phyloP scores from a whole-genome alignment of 2,113 vertebrate species.

The Columbina picui region DNA sequence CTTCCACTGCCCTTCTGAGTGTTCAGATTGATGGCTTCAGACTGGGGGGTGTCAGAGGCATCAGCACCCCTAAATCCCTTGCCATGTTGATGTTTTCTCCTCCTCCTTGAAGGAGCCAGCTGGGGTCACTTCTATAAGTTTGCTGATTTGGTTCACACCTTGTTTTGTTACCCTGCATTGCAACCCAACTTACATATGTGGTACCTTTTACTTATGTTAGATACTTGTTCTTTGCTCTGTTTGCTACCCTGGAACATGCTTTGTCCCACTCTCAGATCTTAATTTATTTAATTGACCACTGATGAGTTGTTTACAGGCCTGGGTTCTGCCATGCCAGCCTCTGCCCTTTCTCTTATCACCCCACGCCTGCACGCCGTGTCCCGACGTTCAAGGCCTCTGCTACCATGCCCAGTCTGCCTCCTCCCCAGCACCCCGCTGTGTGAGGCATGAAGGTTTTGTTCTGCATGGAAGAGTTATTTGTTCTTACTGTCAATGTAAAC shows the following conservation, averaged over 20 bases:
- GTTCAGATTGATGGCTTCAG: not conserved
- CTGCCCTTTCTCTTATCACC: not conserved
- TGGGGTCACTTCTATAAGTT: not conserved
- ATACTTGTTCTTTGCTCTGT: not conserved
- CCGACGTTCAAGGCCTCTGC: not conserved
- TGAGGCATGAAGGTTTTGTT: not conserved
- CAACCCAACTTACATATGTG: not conserved
- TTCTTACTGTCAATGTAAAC: not conserved
- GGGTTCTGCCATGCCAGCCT: not conserved
- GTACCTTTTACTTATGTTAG: not conserved
- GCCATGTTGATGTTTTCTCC: not conserved
- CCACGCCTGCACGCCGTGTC: rapidly evolving
- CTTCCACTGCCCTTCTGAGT: not conserved
- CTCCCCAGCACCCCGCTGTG: not conserved
- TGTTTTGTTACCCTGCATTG: not conserved
- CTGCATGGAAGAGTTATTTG: not conserved
- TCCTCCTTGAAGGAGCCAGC: not conserved
- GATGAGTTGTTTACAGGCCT: not conserved
- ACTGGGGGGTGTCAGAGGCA: not conserved
- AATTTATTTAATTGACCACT: not conserved
- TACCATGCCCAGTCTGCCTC: not conserved
- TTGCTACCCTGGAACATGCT: not conserved
- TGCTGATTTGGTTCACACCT: not conserved
- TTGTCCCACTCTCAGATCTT: not conserved
- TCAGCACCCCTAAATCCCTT: not conserved